phyloP scores from a whole-genome alignment of 2,797 vertebrate species.

The Hippocampus kuda region DNA sequence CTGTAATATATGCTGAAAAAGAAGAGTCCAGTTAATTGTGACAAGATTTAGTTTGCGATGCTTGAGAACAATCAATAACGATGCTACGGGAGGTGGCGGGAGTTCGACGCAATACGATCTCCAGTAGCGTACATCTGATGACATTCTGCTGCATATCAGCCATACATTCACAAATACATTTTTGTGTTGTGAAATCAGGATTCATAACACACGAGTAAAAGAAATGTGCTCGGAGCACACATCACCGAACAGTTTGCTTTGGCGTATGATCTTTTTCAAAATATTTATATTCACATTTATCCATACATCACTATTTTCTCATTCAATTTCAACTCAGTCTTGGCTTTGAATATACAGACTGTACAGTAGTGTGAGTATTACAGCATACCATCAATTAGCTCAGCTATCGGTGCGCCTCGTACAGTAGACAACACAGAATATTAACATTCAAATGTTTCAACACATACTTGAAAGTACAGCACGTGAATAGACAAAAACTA shows the following conservation, averaged over 20 bases:
- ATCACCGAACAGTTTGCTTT: not conserved
- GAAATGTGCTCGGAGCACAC: not conserved
- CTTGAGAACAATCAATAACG: not conserved
- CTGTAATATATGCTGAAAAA: not conserved
- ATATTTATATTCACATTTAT: not conserved
- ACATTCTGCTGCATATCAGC: constrained; percentile 25
- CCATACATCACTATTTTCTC: no score
- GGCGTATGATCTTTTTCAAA: not conserved
- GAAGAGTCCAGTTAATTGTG: not conserved
- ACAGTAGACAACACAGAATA: constrained; percentile 16
- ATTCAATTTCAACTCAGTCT: not conserved
- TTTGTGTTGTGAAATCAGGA: constrained; percentile 9
- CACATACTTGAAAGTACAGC: constrained; percentile 22
- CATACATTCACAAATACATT: constrained; percentile 43
- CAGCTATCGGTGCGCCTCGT: constrained; percentile 16
- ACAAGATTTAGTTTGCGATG: not conserved
- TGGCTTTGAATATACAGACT: not conserved
- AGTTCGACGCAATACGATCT: not conserved
- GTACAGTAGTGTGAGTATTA: constrained; percentile 32
- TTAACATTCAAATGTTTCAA: constrained; percentile 39
- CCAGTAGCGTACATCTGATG: not conserved
- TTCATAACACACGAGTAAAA: not conserved
- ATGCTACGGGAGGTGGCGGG: not conserved
- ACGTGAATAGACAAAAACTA: constrained; percentile 17
- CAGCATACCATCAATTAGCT: constrained; percentile 27